Evolutionary conservation across 2,888 invertebrate species (phyloP), one percentile per base, ranked within the genome.

Genomic region (Orthosia incerta): DNA sequence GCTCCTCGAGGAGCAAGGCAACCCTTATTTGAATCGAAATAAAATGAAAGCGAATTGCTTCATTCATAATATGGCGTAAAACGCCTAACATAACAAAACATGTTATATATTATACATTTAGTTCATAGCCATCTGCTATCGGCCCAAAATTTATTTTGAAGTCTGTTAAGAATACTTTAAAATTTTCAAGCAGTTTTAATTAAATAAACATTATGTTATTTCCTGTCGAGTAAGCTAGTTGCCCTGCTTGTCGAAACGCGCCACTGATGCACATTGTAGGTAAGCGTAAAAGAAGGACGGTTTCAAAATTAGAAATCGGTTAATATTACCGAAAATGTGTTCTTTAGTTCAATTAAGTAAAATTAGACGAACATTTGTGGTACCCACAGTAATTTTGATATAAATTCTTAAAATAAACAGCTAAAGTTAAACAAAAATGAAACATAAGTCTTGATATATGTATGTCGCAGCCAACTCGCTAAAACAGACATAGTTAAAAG

Each of bases 251-350:
- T 79, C 70, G 66, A 70, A 69, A 74, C 51, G 70, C 39, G 55
- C 45, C 59, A 31, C 53, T 71, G 39, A 55, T 55, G 70, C 56
- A 64, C 55, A 46, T 65, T 65, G 46, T 72, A 39, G 9, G 39
- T 39, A 60, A 76, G 23, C 46, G n/a, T 69, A 65, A 70, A 66
- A 53, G 31, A 67, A 74, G 70, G 59, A 74, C 68, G 76, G 71
- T 73, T 80, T 66, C 66, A 74, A 71, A 69, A 76, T 79, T 74
- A 60, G 55, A 75, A 70, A 71, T 75, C 71, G 67, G 78, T 73
- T 53, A 77, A 59, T 31, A 61, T 64, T 59, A 71, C 71, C 63
- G 65, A 72, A 59, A 76, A 76, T 71, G 82, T 83, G 75, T 79
- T 79, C 71, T 83, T 39, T 72, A 83, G 59, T 73, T 76, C 68